Percentiles rank a stretch among this genome's conserved stretches.
These are phyloP conservation scores for Globodera ellingtonae DNA, from an alignment of 1,140 invertebrate species.

Conservation along the genomic window DNA sequence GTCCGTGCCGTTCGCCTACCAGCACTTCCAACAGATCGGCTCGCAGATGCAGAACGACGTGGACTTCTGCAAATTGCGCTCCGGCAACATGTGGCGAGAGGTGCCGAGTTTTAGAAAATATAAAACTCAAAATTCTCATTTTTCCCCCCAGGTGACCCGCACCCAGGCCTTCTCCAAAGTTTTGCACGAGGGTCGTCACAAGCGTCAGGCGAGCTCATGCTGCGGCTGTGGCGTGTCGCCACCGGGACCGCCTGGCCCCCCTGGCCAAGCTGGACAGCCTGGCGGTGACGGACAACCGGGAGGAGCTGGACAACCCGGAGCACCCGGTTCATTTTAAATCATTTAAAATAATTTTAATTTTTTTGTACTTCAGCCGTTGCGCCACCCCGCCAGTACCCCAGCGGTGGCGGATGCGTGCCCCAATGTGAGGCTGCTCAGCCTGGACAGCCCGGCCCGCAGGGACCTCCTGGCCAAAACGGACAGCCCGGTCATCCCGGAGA, in stretches of 20 bases:
- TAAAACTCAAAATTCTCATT: constrained; percentile 23
- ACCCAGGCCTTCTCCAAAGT: constrained; percentile 12
- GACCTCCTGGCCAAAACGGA: constrained; percentile 28
- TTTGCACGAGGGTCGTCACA: background rate
- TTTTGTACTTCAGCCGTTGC: background rate
- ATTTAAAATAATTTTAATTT: no score
- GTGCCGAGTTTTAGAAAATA: background rate
- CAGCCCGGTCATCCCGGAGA: constrained; percentile 19
- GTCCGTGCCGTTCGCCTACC: constrained; percentile 50
- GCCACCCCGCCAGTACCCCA: no score
- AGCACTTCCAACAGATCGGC: constrained; percentile 35
- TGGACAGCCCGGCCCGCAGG: constrained; percentile 16
- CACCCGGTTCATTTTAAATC: no score
- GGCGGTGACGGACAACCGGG: constrained; percentile 10
- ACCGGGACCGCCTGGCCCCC: constrained; percentile 28
- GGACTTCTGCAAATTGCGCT: constrained; percentile 49
- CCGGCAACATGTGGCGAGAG: no score
- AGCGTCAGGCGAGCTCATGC: background rate
- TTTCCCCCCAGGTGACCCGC: constrained; percentile 26
- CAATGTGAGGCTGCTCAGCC: no score
- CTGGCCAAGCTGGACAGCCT: constrained; percentile 38
- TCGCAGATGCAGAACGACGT: constrained; percentile 31
- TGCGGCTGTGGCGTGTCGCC: no score
- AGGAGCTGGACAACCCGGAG: constrained; percentile 15
- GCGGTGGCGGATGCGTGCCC: no score